Evolutionary conservation across 1,140 invertebrate genomes (phyloP).

Genomic region (Drosophila lini): DNA sequence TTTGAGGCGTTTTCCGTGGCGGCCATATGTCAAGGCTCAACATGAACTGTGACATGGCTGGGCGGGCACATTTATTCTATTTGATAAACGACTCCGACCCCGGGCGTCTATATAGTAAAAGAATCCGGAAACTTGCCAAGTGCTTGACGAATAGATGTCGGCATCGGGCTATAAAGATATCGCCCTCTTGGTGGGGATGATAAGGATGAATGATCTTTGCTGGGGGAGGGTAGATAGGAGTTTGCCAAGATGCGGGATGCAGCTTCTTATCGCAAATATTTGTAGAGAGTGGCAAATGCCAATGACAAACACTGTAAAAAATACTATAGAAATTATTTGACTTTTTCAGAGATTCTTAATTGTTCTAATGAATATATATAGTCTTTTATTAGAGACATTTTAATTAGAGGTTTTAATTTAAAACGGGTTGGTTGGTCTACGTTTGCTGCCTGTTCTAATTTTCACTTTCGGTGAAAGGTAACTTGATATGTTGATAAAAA

Average conservation of each 20-base stretch:
- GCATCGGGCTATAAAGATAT: conserved; percentile 21
- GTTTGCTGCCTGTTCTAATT: neutral
- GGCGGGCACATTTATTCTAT: conserved; percentile 65
- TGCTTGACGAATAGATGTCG: conserved; percentile 27
- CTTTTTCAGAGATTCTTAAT: too few relatives aligned
- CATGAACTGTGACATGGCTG: conserved; percentile 68
- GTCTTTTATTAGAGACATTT: neutral
- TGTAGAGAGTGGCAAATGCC: neutral
- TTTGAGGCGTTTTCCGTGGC: conserved; percentile 46
- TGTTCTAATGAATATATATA: neutral
- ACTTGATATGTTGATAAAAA: too few relatives aligned
- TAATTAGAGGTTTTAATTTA: neutral
- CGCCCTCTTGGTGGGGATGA: neutral
- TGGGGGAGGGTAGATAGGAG: neutral
- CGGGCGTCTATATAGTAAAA: conserved; percentile 30
- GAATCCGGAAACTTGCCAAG: conserved; percentile 25
- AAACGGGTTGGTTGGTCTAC: too few relatives aligned
- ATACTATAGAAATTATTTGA: neutral
- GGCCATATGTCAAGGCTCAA: conserved; percentile 67
- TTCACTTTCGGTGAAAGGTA: neutral
- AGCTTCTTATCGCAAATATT: conserved; percentile 9
- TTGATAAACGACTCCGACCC: conserved; percentile 58
- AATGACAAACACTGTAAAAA: neutral
- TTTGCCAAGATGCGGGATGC: conserved; percentile 26
- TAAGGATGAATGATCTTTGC: conserved; percentile 29